Base-by-base conservation (phyloP, 2,113 vertebrate genomes). In the Apistogramma diplotaenia region DNA sequence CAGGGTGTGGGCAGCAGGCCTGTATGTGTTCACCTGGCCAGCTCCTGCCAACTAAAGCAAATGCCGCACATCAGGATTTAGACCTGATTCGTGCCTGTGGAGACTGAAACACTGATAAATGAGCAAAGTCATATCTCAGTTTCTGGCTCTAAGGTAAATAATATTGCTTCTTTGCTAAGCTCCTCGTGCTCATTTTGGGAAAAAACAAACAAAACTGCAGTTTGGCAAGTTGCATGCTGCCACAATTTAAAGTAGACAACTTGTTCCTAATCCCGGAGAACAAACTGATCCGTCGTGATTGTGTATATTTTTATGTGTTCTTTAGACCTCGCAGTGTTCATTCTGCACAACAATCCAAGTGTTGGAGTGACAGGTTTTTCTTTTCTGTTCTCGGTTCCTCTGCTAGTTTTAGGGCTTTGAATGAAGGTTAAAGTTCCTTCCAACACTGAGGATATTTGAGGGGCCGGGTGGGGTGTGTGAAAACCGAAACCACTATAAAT, bases 361-460 rank as follows among this genome's bases (percentile, higher is more conserved):
- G 53, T 27, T 74, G 19, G 3, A 29, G 2, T 37, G 65, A 65
- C 23, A 40, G 15, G 58, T 58, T 60, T 49, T 56, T 77, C 40
- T 70, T 70, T 60, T 77, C 53, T 70, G 56, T 84, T 78, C 46
- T 70, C 59, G 58, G 73, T 29, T 59, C 6, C 23, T n/a, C 5
- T 15, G 21, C 27, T 49, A 16, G 23, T 67, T 60, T 29, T n/a
- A n/a, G 5, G 23, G 21, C 61, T 79, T 43, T 62, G 57, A 65
- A 76, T 65, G 76, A 80, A 53, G 81, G 72, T 51, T 61, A 72
- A 60, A 59, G 71, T 23, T 77, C 77, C 7, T 18, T n/a, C 65
- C 10, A 8, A 29, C 43, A 21, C 40, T 6, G 7, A 46, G 43
- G 40, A 33, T 33, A 33, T 7, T 43, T 13, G 12, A 70, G 21